Evolutionary conservation across 2,888 invertebrate genomes (phyloP).

Genomic region (Tenthredo amoena): DNA sequence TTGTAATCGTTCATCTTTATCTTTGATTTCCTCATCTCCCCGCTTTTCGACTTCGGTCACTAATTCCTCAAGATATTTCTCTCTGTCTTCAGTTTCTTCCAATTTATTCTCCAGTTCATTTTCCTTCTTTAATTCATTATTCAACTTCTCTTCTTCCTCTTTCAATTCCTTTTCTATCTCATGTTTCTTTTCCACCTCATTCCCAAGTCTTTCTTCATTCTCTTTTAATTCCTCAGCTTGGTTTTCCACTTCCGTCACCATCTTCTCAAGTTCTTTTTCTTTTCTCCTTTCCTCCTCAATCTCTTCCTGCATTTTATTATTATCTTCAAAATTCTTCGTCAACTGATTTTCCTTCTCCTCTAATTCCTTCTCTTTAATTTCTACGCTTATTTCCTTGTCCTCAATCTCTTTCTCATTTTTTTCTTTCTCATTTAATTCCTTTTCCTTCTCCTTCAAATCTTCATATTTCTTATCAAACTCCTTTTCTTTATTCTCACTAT

Average conservation of each 20-base stretch:
- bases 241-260: neutral
- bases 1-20: neutral
- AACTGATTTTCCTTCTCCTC: slow-evolving; percentile 30
- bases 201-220: neutral
- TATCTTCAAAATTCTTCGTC: neutral
- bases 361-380: slow-evolving; percentile 52
- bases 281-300: neutral
- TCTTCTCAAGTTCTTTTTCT: neutral
- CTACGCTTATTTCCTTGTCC: slow-evolving; percentile 7
- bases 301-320: neutral
- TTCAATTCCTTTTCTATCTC: neutral
- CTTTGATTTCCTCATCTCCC: slow-evolving; percentile 1
- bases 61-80: slow-evolving; percentile 7
- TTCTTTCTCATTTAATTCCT: slow-evolving; percentile 48
- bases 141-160: neutral
- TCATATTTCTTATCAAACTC: slow-evolving; percentile 56
- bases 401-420: slow-evolving; percentile 3
- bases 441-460: slow-evolving; percentile 52
- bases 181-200: neutral
- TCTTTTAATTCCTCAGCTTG: neutral
- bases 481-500: slow-evolving; percentile 52
- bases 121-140: neutral
- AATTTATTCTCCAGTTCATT: neutral
- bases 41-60: slow-evolving; percentile 44
- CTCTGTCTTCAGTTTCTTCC: neutral